These are phyloP conservation scores for Drosophila neocordata DNA, from an alignment of 1,140 invertebrate genomes.

Conservation along the genomic window DNA sequence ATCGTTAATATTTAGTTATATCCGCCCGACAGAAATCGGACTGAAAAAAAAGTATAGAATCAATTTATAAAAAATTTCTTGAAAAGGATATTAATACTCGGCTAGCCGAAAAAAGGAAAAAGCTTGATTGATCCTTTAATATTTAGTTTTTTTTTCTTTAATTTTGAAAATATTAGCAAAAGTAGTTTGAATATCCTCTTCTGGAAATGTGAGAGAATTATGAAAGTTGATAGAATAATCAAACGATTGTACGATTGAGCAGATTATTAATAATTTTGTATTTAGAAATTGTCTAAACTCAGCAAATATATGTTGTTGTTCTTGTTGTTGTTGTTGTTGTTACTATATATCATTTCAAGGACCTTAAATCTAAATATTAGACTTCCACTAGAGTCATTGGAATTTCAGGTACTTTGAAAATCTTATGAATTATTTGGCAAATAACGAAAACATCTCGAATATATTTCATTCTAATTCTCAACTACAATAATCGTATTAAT, in stretches of 20 bases:
- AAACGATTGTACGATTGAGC: constrained; percentile 32
- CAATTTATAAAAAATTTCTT: background rate
- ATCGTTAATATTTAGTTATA: background rate
- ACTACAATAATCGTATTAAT: background rate
- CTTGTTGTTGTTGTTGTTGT: background rate
- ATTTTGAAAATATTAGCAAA: background rate
- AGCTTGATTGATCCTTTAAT: background rate
- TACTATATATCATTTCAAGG: constrained; percentile 31
- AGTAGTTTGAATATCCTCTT: background rate
- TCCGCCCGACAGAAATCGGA: constrained; percentile 2
- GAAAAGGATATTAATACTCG: constrained; percentile 47
- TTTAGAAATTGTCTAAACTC: constrained; percentile 46
- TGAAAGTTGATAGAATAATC: constrained; percentile 11
- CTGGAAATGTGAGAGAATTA: constrained; percentile 25
- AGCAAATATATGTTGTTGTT: constrained; percentile 40
- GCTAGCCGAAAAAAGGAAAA: constrained; percentile 33
- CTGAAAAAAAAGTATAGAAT: background rate
- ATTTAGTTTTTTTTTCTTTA: too few relatives aligned
- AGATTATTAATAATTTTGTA: constrained; percentile 28
- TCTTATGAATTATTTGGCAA: constrained; percentile 80
- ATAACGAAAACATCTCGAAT: constrained; percentile 58
- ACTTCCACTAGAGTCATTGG: constrained; percentile 66
- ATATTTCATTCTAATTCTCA: constrained; percentile 31
- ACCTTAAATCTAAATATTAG: constrained; percentile 67
- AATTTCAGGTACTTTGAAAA: constrained; percentile 79